phyloP scores from a whole-genome alignment of 2,888 invertebrate genomes.

The Nebria brevicollis region DNA sequence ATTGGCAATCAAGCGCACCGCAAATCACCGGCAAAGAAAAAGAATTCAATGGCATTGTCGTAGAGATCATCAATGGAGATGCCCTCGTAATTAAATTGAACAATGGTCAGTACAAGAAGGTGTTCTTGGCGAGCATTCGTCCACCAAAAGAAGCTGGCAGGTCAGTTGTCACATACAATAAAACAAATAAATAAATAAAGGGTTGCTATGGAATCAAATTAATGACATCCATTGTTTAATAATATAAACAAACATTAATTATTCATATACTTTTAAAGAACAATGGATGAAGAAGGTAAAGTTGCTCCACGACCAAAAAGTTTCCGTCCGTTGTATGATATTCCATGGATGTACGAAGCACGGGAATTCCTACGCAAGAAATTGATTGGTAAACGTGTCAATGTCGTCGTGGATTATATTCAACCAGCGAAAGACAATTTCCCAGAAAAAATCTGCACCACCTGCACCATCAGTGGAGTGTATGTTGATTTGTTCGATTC shows the following conservation, averaged over 20 bases:
- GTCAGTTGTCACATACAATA: constrained; percentile 49
- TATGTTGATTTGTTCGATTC: constrained; percentile 61
- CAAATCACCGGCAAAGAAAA: constrained; percentile 80
- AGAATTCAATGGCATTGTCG: constrained; percentile 83
- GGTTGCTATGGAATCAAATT: background rate
- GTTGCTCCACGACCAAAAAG: constrained; percentile 76
- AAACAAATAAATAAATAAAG: background rate
- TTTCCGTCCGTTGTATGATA: constrained; percentile 93
- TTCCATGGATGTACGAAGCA: constrained; percentile 99
- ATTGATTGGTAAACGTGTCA: constrained; percentile 93
- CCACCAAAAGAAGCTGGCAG: constrained; percentile 81
- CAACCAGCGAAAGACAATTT: constrained; percentile 94
- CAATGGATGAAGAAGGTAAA: constrained; percentile 74
- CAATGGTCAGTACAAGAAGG: constrained; percentile 84
- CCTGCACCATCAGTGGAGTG: constrained; percentile 85
- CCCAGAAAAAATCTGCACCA: constrained; percentile 96
- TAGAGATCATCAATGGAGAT: constrained; percentile 95
- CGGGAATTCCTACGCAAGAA: constrained; percentile 96
- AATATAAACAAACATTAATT: no score
- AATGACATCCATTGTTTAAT: no score
- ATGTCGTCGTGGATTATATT: constrained; percentile 93
- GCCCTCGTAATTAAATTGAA: constrained; percentile 85
- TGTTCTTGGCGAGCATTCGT: constrained; percentile 95
- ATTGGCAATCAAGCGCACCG: constrained; percentile 82
- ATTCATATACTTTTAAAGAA: constrained; percentile 57